Evolutionary conservation across 2,888 invertebrate genomes (phyloP), one percentile per base, ranked within the genome.

Genomic region (Lasius fuliginosus): DNA sequence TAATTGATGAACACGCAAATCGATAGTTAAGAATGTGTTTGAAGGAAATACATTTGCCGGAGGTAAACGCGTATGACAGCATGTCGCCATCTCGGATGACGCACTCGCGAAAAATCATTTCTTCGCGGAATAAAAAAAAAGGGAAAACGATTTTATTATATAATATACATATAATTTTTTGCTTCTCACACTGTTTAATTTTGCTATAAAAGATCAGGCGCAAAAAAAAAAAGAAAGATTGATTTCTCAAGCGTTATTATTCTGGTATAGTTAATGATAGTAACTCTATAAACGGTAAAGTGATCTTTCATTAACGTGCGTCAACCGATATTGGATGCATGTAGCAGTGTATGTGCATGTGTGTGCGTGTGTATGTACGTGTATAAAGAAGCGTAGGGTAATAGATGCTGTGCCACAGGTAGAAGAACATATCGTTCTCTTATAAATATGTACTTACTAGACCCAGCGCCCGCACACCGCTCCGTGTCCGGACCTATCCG

Each of bases 401-500:
- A 84, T 30, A 53, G 85, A 87, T 86, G 86, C 83, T 69, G 75
- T 81, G 68, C 56, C 33, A 84, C 85, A 85, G 74, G 15, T 77
- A 68, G 42, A 82, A 36, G 36, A 36, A 5, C 3, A 76, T 74
- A 89, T 82, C 74, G 90, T 90, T 90, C 87, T 89, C 87, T 87
- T 90, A 90, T 86, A 90, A 91, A 88, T 90, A 90, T 94, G 92
- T 96, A 96, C 96, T 96, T 96, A 96, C 96, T 96, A 95, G 96
- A 95, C 94, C 95, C 96, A 91, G 94, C 94, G 93, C 95, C 96
- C 93, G 96, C 95, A 95, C 96, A 96, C 93, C 95, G 95, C 94
- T 95, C 95, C 94, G 96, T 94, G 94, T 96, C 96, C 90, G 96
- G 96, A 96, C 96, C 96, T 96, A 93, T 92, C 91, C 92, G 90